A percentile compares a stretch with the other conserved stretches of the same genome.
Conservation (phyloP, 2,113 vertebrate species). For the Polypterus senegalus region DNA sequence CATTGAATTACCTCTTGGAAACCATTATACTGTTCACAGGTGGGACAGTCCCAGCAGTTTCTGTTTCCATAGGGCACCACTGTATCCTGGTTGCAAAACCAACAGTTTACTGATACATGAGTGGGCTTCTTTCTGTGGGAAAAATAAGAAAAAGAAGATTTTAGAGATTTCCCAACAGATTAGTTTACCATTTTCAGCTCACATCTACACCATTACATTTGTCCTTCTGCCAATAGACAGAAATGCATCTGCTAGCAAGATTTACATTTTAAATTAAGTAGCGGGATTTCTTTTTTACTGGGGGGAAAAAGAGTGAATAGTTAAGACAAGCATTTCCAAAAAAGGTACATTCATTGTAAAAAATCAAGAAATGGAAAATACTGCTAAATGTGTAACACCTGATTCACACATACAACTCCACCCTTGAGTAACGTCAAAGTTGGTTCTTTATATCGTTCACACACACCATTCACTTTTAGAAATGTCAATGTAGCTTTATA, state of each 20-base stretch:
- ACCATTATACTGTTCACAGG: slow-evolving; percentile 96
- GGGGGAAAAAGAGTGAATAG: background rate
- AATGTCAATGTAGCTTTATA: no score
- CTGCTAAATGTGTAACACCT: no score
- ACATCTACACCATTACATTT: background rate
- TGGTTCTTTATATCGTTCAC: no score
- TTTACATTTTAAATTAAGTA: background rate
- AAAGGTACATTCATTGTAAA: no score
- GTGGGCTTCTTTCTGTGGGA: slow-evolving; percentile 68
- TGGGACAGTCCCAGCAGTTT: slow-evolving; percentile 96
- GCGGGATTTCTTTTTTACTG: background rate
- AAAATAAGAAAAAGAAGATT: background rate
- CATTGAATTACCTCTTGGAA: slow-evolving; percentile 71
- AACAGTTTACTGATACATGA: slow-evolving; percentile 79
- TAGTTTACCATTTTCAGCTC: background rate
- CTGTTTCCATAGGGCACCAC: slow-evolving; percentile 89
- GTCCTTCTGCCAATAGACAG: background rate
- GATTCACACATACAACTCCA: no score
- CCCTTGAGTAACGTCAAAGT: no score
- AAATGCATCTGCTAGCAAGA: background rate
- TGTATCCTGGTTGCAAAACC: slow-evolving; percentile 87
- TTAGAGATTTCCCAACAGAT: background rate
- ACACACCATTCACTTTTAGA: no score
- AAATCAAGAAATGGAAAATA: no score
- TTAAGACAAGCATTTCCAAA: background rate